A percentile compares a stretch with the other conserved stretches of the same genome.
Conservation (phyloP, 1,140 invertebrate species). For the Cotesia glomerata region DNA sequence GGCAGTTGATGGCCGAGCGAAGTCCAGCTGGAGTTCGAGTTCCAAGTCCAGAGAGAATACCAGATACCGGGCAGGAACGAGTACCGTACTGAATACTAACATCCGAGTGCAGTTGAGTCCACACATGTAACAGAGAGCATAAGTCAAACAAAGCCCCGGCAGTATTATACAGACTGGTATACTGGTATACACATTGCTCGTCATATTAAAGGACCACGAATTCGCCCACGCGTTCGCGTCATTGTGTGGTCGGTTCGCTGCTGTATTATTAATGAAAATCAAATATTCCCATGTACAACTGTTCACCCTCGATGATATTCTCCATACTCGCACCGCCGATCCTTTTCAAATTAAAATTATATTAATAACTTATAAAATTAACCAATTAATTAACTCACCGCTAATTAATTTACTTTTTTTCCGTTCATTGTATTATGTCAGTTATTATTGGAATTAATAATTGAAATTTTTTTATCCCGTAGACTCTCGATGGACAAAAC, state of each 20-base stretch:
- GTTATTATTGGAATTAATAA: neutral
- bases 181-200: conserved; percentile 7
- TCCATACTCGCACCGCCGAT: neutral
- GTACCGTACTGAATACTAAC: neutral
- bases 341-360: no score
- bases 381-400: neutral
- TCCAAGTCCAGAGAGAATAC: no score
- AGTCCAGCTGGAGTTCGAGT: no score
- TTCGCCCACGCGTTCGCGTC: conserved; percentile 23
- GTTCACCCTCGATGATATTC: neutral
- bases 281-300: conserved; percentile 36
- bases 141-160: conserved; percentile 47
- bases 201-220: conserved; percentile 36
- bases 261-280: conserved; percentile 52
- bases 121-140: conserved; percentile 41
- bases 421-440: neutral
- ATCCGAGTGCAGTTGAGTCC: conserved; percentile 9
- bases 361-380: neutral
- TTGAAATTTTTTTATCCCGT: conserved; percentile 45
- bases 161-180: neutral
- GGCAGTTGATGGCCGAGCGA: conserved; percentile 10
- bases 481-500: conserved; percentile 96
- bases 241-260: conserved; percentile 40
- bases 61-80: neutral
- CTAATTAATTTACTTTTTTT: neutral